A percentile compares a stretch with the other conserved stretches of the same genome.
phyloP scores from a whole-genome alignment of 1,140 invertebrate genomes.

The Papilio machaon region DNA sequence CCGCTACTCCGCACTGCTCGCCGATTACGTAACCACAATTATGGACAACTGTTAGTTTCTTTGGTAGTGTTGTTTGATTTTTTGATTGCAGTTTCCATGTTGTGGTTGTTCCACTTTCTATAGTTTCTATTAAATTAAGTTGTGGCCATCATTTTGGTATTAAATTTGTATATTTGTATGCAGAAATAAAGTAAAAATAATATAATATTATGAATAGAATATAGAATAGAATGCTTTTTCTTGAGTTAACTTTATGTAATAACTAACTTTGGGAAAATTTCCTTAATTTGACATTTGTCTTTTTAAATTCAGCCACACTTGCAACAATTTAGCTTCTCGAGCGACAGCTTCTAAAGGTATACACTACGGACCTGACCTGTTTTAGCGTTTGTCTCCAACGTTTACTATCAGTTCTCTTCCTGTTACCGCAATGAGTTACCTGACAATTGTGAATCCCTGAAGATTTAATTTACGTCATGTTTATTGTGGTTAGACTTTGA shows the following conservation, averaged over 20 bases:
- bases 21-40: slow-evolving; percentile 28
- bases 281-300: neutral
- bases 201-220: too few relatives aligned
- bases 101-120: slow-evolving; percentile 14
- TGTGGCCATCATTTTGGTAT: neutral
- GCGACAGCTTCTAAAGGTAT: neutral
- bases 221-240: too few relatives aligned
- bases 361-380: neutral
- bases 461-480: neutral
- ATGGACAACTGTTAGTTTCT: slow-evolving; percentile 14
- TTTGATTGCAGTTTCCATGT: neutral
- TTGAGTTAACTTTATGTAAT: neutral
- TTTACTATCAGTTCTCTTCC: slow-evolving; percentile 1
- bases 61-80: neutral
- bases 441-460: slow-evolving; percentile 1
- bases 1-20: slow-evolving; percentile 8
- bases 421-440: neutral
- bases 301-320: neutral
- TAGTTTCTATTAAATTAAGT: neutral
- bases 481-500: neutral
- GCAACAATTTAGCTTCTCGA: neutral
- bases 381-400: neutral
- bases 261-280: neutral
- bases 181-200: too few relatives aligned
- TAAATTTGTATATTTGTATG: neutral